Percentiles rank a stretch among this genome's conserved stretches.
phyloP scores from a whole-genome alignment of 1,140 invertebrate species.

The Drosophila elegans region DNA sequence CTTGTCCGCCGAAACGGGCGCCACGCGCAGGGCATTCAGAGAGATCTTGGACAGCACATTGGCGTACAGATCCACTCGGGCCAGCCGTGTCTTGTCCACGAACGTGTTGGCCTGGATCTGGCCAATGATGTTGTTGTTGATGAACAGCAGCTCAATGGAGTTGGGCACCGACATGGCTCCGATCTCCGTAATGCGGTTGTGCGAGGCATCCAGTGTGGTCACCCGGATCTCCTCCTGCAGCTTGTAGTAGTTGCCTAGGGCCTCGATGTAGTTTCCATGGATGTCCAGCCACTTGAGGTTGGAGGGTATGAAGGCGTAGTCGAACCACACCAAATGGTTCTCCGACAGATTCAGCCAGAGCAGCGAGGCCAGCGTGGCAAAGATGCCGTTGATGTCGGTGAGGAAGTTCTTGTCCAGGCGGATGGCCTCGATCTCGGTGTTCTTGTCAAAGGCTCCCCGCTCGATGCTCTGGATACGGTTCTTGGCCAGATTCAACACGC shows the following conservation, averaged over 20 bases:
- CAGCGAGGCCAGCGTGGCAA: conserved; percentile 90
- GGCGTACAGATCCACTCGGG: conserved; percentile 92
- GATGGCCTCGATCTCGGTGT: conserved; percentile 91
- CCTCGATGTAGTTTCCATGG: conserved; percentile 91
- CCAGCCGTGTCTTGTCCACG: conserved; percentile 91
- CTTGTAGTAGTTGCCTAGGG: conserved; percentile 90
- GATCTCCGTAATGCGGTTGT: conserved; percentile 91
- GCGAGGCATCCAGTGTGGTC: conserved; percentile 92
- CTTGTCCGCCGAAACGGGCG: conserved; percentile 87
- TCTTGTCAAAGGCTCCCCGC: conserved; percentile 90
- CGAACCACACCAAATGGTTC: conserved; percentile 92
- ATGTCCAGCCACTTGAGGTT: conserved; percentile 93
- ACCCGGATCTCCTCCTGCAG: conserved; percentile 87
- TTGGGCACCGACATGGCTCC: conserved; percentile 90
- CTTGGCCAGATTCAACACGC: conserved; percentile 92
- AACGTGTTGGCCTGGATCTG: conserved; percentile 92
- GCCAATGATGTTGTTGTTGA: conserved; percentile 93
- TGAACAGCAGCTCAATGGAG: conserved; percentile 91
- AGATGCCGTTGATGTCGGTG: conserved; percentile 91
- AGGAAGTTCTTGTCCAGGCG: conserved; percentile 92
- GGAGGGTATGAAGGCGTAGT: conserved; percentile 91
- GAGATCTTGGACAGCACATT: conserved; percentile 93
- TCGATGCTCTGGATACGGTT: conserved; percentile 92
- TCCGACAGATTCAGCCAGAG: conserved; percentile 94
- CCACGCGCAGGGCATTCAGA: conserved; percentile 90